phyloP scores from a whole-genome alignment of 1,140 invertebrate genomes.

The Tachypleus tridentatus region DNA sequence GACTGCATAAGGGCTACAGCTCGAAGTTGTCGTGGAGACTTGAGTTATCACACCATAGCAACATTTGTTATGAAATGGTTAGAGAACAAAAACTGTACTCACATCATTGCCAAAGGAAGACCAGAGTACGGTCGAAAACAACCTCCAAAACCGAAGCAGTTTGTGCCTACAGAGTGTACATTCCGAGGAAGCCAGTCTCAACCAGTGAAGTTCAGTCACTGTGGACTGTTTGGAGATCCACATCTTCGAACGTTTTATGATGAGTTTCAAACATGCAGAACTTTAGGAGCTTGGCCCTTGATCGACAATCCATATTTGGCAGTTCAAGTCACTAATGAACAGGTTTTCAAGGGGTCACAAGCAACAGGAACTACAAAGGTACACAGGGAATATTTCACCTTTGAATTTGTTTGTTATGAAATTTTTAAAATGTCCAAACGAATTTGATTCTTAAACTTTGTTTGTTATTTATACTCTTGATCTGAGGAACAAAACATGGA shows the following conservation, averaged over 20 bases:
- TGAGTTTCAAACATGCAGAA: conserved; percentile 43
- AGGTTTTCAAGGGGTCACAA: too few species aligned
- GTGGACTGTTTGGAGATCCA: conserved; percentile 48
- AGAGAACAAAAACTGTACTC: conserved; percentile 31
- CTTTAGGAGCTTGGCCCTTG: conserved; percentile 46
- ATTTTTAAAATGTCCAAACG: too few species aligned
- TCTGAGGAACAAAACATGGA: too few species aligned
- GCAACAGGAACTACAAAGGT: conserved; percentile 30
- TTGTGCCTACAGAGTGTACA: too few species aligned
- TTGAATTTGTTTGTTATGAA: too few species aligned
- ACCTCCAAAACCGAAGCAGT: not conserved
- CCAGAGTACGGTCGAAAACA: conserved; percentile 22
- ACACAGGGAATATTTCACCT: too few species aligned
- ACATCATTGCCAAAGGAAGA: conserved; percentile 19
- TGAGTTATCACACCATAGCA: conserved; percentile 33
- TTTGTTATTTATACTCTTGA: too few species aligned
- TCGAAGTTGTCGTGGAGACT: conserved; percentile 34
- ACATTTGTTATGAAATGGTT: conserved; percentile 28
- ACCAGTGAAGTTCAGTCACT: conserved; percentile 31
- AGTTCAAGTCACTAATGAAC: conserved; percentile 47
- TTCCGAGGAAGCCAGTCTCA: not conserved
- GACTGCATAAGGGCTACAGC: conserved; percentile 32
- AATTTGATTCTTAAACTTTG: too few species aligned
- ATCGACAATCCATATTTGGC: conserved; percentile 46
- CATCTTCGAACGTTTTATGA: conserved; percentile 44